Evolutionary conservation across 2,888 invertebrate genomes (phyloP).

Genomic region (Netelia fuscicornis): DNA sequence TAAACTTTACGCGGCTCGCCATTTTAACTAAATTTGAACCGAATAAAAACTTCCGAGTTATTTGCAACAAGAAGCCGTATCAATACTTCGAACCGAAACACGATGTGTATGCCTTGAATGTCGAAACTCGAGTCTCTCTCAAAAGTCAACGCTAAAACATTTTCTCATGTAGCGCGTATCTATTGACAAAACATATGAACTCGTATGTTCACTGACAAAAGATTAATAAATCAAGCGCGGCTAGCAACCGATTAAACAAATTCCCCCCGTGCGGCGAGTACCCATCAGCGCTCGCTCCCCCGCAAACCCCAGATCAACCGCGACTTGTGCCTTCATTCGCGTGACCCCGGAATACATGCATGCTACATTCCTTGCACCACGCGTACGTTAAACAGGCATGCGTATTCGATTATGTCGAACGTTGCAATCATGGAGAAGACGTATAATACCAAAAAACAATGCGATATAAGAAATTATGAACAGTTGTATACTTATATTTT

Average conservation of each 20-base stretch:
- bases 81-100: too few species aligned
- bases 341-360: background rate
- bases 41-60: too few species aligned
- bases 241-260: constrained; percentile 19
- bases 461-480: constrained; percentile 6
- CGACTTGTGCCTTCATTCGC: background rate
- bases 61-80: too few species aligned
- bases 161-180: too few species aligned
- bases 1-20: constrained; percentile 39
- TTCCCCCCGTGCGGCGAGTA: background rate
- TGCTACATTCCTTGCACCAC: background rate
- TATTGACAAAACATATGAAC: background rate
- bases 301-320: background rate
- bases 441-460: background rate
- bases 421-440: constrained; percentile 3
- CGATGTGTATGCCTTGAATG: too few species aligned
- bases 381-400: constrained; percentile 8
- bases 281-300: background rate
- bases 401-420: background rate
- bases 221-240: background rate
- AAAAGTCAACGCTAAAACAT: too few species aligned
- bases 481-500: constrained; percentile 34
- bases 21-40: too few species aligned
- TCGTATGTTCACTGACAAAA: background rate
- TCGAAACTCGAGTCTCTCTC: too few species aligned